Evolutionary conservation across 2,888 invertebrate genomes (phyloP).

Genomic region (Diadegma fenestrale): DNA sequence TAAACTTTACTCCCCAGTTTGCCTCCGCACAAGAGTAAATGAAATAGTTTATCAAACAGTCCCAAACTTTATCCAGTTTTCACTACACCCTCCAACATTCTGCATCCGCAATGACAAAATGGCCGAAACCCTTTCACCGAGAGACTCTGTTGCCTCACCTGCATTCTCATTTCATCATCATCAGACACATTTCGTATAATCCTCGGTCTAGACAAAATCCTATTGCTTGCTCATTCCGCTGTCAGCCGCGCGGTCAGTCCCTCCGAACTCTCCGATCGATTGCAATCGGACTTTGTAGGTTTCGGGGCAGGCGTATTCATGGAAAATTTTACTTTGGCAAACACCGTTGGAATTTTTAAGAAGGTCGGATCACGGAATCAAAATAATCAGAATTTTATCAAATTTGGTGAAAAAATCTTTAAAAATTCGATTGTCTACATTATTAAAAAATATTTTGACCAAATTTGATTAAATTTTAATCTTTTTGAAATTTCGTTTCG

Average conservation of each 20-base stretch:
- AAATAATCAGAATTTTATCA: no score
- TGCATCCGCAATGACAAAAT: background rate
- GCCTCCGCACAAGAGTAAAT: background rate
- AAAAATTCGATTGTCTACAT: no score
- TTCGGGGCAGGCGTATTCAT: background rate
- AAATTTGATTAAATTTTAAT: no score
- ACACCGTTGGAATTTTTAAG: no score
- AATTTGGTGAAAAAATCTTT: no score
- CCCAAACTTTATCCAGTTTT: background rate
- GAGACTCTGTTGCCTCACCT: background rate
- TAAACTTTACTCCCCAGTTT: background rate
- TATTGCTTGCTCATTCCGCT: background rate
- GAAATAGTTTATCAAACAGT: background rate
- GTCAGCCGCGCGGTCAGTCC: background rate
- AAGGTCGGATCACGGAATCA: no score
- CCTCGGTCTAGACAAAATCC: slow-evolving; percentile 4
- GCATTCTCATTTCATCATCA: background rate
- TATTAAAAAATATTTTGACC: no score
- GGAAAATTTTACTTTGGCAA: background rate
- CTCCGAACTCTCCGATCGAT: background rate
- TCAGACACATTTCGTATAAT: background rate
- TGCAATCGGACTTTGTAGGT: background rate
- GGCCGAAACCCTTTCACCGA: background rate
- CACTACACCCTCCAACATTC: background rate
- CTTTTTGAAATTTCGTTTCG: no score